Percentiles rank a stretch among this genome's conserved stretches.
phyloP scores from a whole-genome alignment of 2,797 vertebrate species.

The Denticeps clupeoides region DNA sequence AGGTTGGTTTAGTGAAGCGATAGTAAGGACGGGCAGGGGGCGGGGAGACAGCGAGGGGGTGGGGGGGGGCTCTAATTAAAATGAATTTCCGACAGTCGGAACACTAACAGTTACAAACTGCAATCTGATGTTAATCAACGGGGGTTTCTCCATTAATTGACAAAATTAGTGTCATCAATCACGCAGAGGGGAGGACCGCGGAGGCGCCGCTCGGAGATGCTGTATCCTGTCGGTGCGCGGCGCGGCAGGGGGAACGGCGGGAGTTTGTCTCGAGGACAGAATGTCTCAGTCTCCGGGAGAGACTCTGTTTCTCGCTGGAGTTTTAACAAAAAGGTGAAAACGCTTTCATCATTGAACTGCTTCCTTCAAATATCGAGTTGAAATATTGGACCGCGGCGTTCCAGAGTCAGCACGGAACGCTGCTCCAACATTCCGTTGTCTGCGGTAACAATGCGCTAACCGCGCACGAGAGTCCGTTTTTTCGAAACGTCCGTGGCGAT shows the following conservation, averaged over 20 bases:
- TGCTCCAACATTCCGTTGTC: too few species aligned
- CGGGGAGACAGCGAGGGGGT: neutral
- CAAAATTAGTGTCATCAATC: constrained; percentile 72
- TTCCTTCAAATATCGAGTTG: constrained; percentile 1
- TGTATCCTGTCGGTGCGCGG: constrained; percentile 47
- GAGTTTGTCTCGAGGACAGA: constrained; percentile 48
- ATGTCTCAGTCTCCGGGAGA: constrained; percentile 11
- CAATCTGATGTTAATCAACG: constrained; percentile 66
- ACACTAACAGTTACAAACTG: constrained; percentile 65
- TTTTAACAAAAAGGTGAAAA: neutral
- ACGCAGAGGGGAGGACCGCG: constrained; percentile 46
- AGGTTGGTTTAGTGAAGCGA: constrained; percentile 13
- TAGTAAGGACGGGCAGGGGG: constrained; percentile 11
- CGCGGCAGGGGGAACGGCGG: constrained; percentile 49
- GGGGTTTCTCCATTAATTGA: constrained; percentile 70
- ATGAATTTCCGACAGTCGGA: constrained; percentile 55
- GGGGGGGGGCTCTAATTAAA: constrained; percentile 53
- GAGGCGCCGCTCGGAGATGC: constrained; percentile 27
- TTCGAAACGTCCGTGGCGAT: too few species aligned
- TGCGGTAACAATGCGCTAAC: too few species aligned
- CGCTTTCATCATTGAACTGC: constrained; percentile 3
- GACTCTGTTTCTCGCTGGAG: neutral
- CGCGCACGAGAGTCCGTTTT: too few species aligned
- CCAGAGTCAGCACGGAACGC: too few species aligned
- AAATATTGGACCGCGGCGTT: too few species aligned